Percentiles rank a stretch among this genome's conserved stretches.
Evolutionary conservation across 2,113 vertebrate genomes (phyloP).

Genomic region (Madoqua kirkii): DNA sequence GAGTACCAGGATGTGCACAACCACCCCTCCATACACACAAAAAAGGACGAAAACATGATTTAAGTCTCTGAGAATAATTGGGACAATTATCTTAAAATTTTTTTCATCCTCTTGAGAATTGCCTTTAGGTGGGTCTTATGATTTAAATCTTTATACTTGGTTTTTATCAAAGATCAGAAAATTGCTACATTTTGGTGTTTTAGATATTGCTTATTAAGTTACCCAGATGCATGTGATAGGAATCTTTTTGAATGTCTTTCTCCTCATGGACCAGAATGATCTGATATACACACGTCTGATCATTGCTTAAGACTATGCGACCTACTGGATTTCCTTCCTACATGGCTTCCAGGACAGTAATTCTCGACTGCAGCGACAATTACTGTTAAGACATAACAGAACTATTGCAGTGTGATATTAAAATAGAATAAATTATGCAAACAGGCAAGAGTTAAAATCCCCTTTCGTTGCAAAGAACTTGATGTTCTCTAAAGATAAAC

Average conservation of each 20-base stretch:
- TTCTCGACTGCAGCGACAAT: neutral
- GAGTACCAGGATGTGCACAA: neutral
- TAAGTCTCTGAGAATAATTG: neutral
- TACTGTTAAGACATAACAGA: neutral
- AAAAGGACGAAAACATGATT: neutral
- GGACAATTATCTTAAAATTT: neutral
- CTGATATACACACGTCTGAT: neutral
- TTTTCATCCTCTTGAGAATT: neutral
- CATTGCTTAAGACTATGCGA: neutral
- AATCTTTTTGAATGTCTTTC: neutral
- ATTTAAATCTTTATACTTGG: neutral
- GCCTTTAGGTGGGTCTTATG: neutral
- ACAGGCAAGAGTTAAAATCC: neutral
- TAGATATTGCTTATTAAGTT: neutral
- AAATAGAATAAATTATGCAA: neutral
- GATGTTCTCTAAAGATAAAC: neutral
- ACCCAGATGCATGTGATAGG: neutral
- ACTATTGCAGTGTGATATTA: neutral
- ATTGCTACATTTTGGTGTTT: neutral
- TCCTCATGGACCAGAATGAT: neutral
- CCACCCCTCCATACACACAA: fast-evolving
- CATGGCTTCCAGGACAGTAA: neutral
- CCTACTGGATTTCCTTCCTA: neutral
- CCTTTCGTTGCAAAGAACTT: neutral
- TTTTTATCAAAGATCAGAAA: neutral